phyloP scores from a whole-genome alignment of 1,140 invertebrate species.

The Caerostris extrusa region DNA sequence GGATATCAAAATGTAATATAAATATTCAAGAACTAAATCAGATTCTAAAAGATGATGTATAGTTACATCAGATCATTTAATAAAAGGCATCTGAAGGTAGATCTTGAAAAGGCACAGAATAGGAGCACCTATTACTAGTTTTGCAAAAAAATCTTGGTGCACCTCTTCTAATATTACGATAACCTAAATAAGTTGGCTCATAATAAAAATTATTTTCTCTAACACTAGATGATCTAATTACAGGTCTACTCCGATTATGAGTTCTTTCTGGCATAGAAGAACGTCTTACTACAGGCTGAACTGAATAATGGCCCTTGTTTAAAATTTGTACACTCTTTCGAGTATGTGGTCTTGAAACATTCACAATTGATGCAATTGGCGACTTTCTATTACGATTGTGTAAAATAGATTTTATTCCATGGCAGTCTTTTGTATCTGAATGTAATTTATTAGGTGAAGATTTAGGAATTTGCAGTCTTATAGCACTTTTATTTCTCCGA shows the following conservation, averaged over 20 bases:
- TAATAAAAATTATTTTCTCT: not conserved
- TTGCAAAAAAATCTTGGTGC: not conserved
- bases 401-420: no score
- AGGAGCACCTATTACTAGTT: not conserved
- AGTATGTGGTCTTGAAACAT: not conserved
- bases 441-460: not conserved
- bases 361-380: not conserved
- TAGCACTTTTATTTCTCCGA: not conserved
- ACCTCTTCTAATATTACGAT: not conserved
- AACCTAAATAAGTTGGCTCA: not conserved
- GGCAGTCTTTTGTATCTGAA: no score
- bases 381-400: no score
- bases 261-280: constrained; percentile 47
- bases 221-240: not conserved
- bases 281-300: not conserved
- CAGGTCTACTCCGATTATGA: not conserved
- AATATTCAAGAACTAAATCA: no score
- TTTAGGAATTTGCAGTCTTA: not conserved
- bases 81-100: constrained; percentile 63
- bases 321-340: not conserved
- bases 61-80: not conserved
- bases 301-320: not conserved
- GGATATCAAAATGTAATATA: no score
- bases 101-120: constrained; percentile 1
- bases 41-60: no score